These are phyloP conservation scores for Chrysemys picta DNA, from an alignment of 2,113 vertebrate genomes.

Conservation along the genomic window DNA sequence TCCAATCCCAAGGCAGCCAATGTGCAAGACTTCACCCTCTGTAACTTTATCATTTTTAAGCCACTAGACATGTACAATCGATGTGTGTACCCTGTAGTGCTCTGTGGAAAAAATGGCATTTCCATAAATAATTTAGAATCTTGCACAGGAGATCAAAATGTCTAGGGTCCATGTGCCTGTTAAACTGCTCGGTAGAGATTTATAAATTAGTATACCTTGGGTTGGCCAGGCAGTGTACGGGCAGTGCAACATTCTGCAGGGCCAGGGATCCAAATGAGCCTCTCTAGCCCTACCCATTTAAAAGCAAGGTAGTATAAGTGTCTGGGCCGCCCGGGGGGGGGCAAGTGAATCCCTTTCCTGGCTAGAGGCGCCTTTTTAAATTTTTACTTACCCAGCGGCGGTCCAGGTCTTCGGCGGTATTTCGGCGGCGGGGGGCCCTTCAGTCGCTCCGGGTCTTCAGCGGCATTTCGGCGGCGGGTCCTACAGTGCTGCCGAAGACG, in stretches of 20 bases:
- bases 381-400: too few species aligned
- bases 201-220: neutral
- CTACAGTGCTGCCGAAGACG: too few species aligned
- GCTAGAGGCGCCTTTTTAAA: too few species aligned
- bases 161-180: neutral
- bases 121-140: neutral
- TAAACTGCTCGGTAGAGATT: constrained; percentile 17
- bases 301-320: neutral
- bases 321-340: too few species aligned
- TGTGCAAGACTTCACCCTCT: neutral
- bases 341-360: too few species aligned
- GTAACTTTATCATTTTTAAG: neutral
- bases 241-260: neutral
- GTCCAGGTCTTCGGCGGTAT: too few species aligned
- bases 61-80: neutral
- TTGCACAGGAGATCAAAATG: neutral
- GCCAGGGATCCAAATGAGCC: neutral
- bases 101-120: neutral
- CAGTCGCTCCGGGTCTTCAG: too few species aligned
- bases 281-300: neutral
- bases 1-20: neutral
- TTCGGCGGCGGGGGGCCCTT: too few species aligned
- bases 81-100: accelerated
- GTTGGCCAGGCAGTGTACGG: accelerated
- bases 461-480: too few species aligned